Base-by-base conservation (phyloP, 2,888 invertebrate species). In the Vesta saturnalis region DNA sequence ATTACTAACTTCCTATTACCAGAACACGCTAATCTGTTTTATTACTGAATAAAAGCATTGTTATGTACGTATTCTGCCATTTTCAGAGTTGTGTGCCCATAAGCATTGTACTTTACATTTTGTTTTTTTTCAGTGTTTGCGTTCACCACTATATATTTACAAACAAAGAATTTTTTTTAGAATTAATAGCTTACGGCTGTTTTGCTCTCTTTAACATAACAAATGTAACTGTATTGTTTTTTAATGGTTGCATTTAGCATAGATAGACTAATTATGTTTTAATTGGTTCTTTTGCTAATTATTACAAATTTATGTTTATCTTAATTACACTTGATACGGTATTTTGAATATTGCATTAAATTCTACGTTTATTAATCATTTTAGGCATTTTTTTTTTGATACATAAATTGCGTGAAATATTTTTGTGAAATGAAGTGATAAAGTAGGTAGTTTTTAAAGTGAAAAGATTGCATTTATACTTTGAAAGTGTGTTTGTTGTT, bases 21-120 rank as follows among this genome's bases (percentile, higher is more conserved):
- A 60, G 67, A 70, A 67, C 65, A 47, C 70, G 56, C 68, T 76
- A 76, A 76, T 75, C 73, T 76, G 77, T 74, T 77, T 76, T 77
- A 76, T 73, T 72, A 73, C 70, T 69, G 74, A 73, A 71, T 77
- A 74, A 77, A 75, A 77, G 77, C 76, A 67, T 77, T 76, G 75
- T 75, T 75, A 72, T 77, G 76, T 76, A 72, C 70, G 58, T 47
- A 60, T 60, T 59, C 67, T 49, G 46, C 56, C 21, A 23, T 56
- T 63, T 49, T 16, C 52, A 64, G 61, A 64, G n/a, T 74, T 68
- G 66, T 49, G 47, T 52, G 47, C 22, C 71, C 68, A 68, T 71
- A 21, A 64, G 63, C 55, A 23, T 16, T 58, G 60, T 68, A 69
- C 66, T 64, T n/a, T 64, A 52, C 16, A 54, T 39, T 49, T 58